These are phyloP conservation scores for Tiliqua scincoides DNA, from an alignment of 2,113 vertebrate species.

Conservation along the genomic window DNA sequence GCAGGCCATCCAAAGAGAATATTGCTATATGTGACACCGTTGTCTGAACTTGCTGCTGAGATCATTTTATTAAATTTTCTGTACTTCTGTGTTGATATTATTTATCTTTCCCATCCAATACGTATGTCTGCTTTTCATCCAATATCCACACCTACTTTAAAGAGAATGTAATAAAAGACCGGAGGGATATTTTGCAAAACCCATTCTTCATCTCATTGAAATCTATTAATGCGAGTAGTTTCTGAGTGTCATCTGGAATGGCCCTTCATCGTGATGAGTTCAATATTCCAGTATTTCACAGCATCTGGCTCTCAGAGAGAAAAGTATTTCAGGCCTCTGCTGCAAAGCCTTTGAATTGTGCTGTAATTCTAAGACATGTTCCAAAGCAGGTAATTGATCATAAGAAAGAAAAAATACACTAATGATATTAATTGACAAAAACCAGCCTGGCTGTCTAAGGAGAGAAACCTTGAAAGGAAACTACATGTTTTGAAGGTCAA, in stretches of 20 bases:
- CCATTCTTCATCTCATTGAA: constrained; percentile 47
- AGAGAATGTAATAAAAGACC: neutral
- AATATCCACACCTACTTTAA: neutral
- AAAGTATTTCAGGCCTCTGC: constrained; percentile 16
- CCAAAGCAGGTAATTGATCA: constrained; percentile 58
- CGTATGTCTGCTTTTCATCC: neutral
- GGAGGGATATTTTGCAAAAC: neutral
- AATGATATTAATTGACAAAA: constrained; percentile 82
- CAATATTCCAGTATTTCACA: constrained; percentile 25
- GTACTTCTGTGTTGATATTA: neutral
- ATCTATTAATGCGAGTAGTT: constrained; percentile 38
- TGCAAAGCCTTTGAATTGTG: constrained; percentile 32
- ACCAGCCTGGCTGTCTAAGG: constrained; percentile 74
- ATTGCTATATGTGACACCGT: neutral
- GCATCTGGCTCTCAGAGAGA: neutral
- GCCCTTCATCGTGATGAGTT: constrained; percentile 12
- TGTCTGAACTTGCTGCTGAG: neutral
- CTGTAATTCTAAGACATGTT: constrained; percentile 47
- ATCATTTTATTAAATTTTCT: neutral
- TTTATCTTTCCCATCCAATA: neutral
- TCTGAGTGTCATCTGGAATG: neutral
- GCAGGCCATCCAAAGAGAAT: neutral
- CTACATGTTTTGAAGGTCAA: constrained; percentile 77
- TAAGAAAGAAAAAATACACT: constrained; percentile 62
- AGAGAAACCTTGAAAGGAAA: constrained; percentile 78